Base-by-base conservation (phyloP, 2,888 invertebrate species). In the Drosophila bunnanda region DNA sequence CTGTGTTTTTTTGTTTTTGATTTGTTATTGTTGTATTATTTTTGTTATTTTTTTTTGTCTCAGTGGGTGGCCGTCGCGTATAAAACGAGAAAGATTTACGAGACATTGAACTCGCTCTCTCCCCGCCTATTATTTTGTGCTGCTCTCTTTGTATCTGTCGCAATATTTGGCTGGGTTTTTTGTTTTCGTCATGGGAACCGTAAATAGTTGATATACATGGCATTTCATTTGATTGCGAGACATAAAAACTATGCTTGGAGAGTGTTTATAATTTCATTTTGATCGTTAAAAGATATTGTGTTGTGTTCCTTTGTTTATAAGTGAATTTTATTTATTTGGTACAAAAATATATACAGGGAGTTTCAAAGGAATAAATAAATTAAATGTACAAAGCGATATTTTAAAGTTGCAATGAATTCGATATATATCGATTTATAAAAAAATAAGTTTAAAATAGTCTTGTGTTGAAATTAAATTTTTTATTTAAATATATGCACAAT, bases 81-180 rank as follows among this genome's bases (percentile, higher is more conserved):
- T 53, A 82, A 86, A 77, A 58, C 64, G 60, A 64, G 58, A 62
- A 77, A 74, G 84, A 79, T 79, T 79, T 84, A 71, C 79, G 76
- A 78, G 67, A 50, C 87, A 70, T 83, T 80, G 80, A 80, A 80
- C 80, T 87, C 65, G 81, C n/a, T 17, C 13, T 17, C 39, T n/a
- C 22, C 7, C n/a, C 55, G 20, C 22, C 48, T 12, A 46, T 46
- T 41, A 25, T 34, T 22, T 39, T 9, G 13, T 15, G 50, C 9
- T 50, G 30, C 20, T 6, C 25, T 13, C 12, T 9, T 43, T 25
- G 66, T 28, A 62, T 65, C 62, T 65, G 36, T 46, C 28, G 44
- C 30, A 38, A 30, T 59, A 69, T 68, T 54, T 34, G 20, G 32
- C 50, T 50, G 28, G 12, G 17, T 44, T 36, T 65, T 44, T 43